phyloP scores from a whole-genome alignment of 1,140 invertebrate genomes.

The Apolygus lucorum region DNA sequence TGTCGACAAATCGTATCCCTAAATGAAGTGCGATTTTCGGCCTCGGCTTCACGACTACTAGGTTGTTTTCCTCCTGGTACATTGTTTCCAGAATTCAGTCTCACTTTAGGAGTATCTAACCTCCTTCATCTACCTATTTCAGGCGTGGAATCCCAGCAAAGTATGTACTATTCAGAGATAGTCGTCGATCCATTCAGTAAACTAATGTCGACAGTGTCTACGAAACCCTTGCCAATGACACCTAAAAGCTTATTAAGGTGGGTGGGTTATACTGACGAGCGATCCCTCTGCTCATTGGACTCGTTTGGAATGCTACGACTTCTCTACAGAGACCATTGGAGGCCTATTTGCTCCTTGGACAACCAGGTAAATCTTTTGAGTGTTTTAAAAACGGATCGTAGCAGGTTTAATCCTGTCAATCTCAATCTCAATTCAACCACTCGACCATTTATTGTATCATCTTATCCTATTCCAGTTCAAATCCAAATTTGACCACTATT shows the following conservation, averaged over 20 bases:
- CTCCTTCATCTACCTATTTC: constrained; percentile 9
- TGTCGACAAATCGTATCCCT: too few species aligned
- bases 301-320: constrained; percentile 56
- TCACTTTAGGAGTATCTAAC: too few species aligned
- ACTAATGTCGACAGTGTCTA: background rate
- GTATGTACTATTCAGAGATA: constrained; percentile 28
- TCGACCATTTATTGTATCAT: background rate
- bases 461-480: constrained; percentile 45
- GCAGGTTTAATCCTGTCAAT: background rate
- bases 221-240: constrained; percentile 51
- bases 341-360: constrained; percentile 63
- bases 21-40: too few species aligned
- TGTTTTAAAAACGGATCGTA: background rate
- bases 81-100: too few species aligned
- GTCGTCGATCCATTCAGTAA: constrained; percentile 23
- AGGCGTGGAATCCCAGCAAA: constrained; percentile 31
- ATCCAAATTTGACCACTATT: constrained; percentile 69
- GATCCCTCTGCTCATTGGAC: constrained; percentile 60
- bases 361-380: constrained; percentile 47
- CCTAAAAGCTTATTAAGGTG: constrained; percentile 61
- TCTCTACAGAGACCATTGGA: constrained; percentile 59
- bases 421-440: background rate
- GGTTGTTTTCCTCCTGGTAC: too few species aligned
- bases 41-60: too few species aligned
- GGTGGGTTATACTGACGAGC: constrained; percentile 74